phyloP scores from a whole-genome alignment of 2,888 invertebrate species.

The Drosophila prostipennis region DNA sequence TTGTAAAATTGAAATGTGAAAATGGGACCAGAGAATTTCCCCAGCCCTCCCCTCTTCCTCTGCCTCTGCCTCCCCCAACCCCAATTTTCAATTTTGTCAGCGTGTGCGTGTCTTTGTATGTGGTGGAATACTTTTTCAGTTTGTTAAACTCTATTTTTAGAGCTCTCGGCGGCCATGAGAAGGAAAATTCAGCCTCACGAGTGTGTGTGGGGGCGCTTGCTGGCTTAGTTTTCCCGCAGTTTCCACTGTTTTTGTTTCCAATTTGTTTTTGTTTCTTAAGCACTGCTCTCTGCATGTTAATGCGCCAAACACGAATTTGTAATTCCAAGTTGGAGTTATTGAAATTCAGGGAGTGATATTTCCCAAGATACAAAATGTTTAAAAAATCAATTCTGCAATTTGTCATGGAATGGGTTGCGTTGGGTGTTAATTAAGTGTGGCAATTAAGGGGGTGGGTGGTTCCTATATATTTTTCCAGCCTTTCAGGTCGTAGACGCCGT shows the following conservation, averaged over 20 bases:
- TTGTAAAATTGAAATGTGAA: slow-evolving; percentile 36
- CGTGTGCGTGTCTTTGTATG: slow-evolving; percentile 66
- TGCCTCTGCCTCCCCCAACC: background rate
- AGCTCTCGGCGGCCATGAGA: slow-evolving; percentile 67
- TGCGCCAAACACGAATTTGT: slow-evolving; percentile 66
- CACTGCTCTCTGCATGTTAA: slow-evolving; percentile 54
- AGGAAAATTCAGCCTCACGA: slow-evolving; percentile 56
- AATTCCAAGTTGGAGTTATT: slow-evolving; percentile 41
- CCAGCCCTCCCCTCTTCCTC: background rate
- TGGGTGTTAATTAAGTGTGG: slow-evolving; percentile 66
- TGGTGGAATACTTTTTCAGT: slow-evolving; percentile 78
- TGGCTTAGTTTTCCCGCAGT: slow-evolving; percentile 60
- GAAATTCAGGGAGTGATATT: slow-evolving; percentile 9
- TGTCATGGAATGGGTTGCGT: slow-evolving; percentile 37
- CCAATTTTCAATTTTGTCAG: slow-evolving; percentile 19
- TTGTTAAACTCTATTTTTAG: slow-evolving; percentile 79
- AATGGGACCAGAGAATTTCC: slow-evolving; percentile 37
- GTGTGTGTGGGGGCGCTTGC: slow-evolving; percentile 64
- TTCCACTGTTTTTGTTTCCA: slow-evolving; percentile 19
- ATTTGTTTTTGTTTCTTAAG: slow-evolving; percentile 11
- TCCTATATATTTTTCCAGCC: slow-evolving; percentile 12
- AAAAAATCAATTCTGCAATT: slow-evolving; percentile 56
- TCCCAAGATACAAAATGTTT: slow-evolving; percentile 6
- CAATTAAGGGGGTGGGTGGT: slow-evolving; percentile 61
- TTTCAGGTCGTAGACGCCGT: slow-evolving; percentile 4